Conservation (phyloP, 2,113 vertebrate genomes). For the Gila orcuttii region DNA sequence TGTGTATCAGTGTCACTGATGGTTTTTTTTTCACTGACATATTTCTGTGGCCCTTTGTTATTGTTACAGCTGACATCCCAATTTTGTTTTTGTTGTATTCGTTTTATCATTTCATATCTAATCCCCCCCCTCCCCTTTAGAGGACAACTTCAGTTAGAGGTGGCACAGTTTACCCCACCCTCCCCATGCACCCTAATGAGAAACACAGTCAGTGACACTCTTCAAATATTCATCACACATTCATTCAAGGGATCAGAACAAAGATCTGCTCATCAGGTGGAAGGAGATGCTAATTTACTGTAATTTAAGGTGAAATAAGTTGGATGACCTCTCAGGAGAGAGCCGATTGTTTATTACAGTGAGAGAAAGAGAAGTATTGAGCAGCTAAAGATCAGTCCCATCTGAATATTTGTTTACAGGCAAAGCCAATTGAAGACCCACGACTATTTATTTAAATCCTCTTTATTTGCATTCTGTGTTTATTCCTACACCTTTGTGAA, state of each 20-base stretch:
- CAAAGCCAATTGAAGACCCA: conserved; percentile 21
- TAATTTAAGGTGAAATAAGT: conserved; percentile 51
- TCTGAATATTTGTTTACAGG: conserved; percentile 46
- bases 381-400: conserved; percentile 1
- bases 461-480: conserved; percentile 9
- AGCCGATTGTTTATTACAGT: conserved; percentile 10
- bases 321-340: conserved; percentile 35
- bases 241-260: conserved; percentile 14
- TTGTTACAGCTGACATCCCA: neutral
- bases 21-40: neutral
- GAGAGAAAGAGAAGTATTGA: conserved; percentile 12
- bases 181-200: neutral
- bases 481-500: neutral
- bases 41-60: neutral
- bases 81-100: neutral
- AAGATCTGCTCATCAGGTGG: conserved; percentile 34
- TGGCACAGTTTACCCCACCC: neutral
- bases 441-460: conserved; percentile 26
- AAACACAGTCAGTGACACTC: neutral
- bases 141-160: neutral
- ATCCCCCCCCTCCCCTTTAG: neutral
- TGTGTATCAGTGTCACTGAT: neutral
- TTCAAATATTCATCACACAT: neutral
- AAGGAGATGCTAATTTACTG: conserved; percentile 29
- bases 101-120: neutral